Percentiles rank a stretch among this genome's conserved stretches.
These are phyloP conservation scores for Drosophila paucipuncta DNA, from an alignment of 2,888 invertebrate genomes.

Conservation along the genomic window DNA sequence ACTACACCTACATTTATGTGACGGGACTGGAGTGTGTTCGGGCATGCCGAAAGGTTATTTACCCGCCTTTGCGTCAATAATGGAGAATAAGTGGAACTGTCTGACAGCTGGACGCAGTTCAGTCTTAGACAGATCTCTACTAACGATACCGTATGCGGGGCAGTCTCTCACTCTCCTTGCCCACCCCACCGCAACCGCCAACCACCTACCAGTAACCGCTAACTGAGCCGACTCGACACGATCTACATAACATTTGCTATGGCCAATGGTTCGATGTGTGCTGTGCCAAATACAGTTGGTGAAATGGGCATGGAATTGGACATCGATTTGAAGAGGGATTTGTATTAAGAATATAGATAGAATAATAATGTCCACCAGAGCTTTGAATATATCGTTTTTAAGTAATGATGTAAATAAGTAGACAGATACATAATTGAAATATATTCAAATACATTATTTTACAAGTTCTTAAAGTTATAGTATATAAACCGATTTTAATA, in stretches of 20 bases:
- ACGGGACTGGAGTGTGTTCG: slow-evolving; percentile 35
- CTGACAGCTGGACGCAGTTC: slow-evolving; percentile 36
- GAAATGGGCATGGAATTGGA: slow-evolving; percentile 41
- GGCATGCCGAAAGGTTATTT: slow-evolving; percentile 72
- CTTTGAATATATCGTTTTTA: too few species aligned
- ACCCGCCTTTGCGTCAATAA: slow-evolving; percentile 75
- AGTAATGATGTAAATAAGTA: background rate
- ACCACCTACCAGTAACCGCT: background rate
- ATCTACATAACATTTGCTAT: slow-evolving; percentile 76
- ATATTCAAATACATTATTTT: background rate
- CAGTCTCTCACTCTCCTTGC: background rate
- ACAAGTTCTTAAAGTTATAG: background rate
- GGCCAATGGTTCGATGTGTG: slow-evolving; percentile 67
- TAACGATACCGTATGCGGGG: slow-evolving; percentile 71
- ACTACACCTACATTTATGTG: slow-evolving; percentile 41
- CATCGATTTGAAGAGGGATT: slow-evolving; percentile 17
- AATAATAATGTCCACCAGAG: background rate
- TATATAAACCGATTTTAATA: background rate
- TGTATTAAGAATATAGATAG: slow-evolving; percentile 6
- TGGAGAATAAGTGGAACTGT: slow-evolving; percentile 37
- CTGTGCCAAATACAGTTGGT: slow-evolving; percentile 63
- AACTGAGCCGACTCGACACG: slow-evolving; percentile 57
- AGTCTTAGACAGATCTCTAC: slow-evolving; percentile 65
- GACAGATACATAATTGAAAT: background rate
- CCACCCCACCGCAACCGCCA: background rate